These are phyloP conservation scores for Heliconius ethilla DNA, from an alignment of 2,888 invertebrate genomes.

Conservation along the genomic window DNA sequence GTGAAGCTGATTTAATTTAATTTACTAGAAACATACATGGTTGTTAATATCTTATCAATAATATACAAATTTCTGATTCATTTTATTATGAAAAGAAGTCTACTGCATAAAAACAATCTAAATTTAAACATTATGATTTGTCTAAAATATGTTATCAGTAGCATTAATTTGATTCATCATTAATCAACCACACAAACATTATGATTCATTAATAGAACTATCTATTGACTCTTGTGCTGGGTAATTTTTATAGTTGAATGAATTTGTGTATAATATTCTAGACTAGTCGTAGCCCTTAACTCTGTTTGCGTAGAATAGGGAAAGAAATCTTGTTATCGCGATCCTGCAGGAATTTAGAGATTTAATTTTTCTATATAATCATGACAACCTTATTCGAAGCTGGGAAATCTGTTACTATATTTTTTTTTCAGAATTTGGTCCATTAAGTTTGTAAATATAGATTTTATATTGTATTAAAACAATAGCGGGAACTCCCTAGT, in stretches of 20 bases:
- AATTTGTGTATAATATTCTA: not conserved
- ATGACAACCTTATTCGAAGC: not conserved
- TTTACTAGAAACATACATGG: not conserved
- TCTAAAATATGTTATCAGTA: not conserved
- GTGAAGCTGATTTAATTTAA: too few species aligned
- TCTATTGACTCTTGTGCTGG: not conserved
- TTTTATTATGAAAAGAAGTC: not conserved
- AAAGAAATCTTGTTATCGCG: too few species aligned
- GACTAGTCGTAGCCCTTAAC: too few species aligned
- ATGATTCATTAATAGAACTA: not conserved
- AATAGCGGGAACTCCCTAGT: too few species aligned
- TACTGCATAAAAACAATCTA: not conserved
- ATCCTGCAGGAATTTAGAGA: too few species aligned
- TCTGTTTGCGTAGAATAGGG: too few species aligned
- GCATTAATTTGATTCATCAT: constrained; percentile 8
- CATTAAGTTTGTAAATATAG: too few species aligned
- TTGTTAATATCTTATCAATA: not conserved
- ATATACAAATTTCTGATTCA: not conserved
- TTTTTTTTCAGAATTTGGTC: not conserved
- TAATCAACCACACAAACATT: not conserved
- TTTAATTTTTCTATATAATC: too few species aligned
- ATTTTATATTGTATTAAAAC: too few species aligned
- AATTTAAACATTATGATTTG: not conserved
- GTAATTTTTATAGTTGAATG: not conserved
- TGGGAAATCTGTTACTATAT: not conserved